Evolutionary conservation across 2,888 invertebrate genomes (phyloP).

Genomic region (Scelioninae gen. 2): DNA sequence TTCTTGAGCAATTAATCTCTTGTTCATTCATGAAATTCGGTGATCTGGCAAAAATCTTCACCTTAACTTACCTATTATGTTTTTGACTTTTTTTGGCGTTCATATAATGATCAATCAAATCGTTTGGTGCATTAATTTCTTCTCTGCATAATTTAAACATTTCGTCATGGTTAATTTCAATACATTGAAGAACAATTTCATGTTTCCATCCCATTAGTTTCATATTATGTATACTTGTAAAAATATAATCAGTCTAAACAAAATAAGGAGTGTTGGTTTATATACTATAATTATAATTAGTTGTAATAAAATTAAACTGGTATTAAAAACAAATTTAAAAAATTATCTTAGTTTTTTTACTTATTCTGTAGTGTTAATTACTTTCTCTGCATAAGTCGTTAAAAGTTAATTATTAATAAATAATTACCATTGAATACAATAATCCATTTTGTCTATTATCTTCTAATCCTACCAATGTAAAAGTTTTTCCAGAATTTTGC

Average conservation of each 20-base stretch:
- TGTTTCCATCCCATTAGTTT: conserved; percentile 6
- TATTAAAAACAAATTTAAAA: no score
- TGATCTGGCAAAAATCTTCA: neutral
- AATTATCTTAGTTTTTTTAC: no score
- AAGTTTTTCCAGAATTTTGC: conserved; percentile 20
- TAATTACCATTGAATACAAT: conserved; percentile 11
- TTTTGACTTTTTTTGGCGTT: conserved; percentile 1
- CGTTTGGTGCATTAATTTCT: neutral
- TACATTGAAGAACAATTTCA: neutral
- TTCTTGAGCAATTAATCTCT: no score
- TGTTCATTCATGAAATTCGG: no score
- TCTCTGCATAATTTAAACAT: neutral
- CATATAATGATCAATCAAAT: conserved; percentile 1
- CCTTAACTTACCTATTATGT: neutral
- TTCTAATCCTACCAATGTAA: conserved; percentile 16
- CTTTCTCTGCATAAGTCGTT: no score
- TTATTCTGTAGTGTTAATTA: no score
- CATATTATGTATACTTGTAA: neutral
- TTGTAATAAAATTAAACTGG: no score
- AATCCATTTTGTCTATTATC: neutral
- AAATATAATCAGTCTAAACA: conserved; percentile 21
- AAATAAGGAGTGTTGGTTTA: neutral
- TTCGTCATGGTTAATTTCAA: neutral
- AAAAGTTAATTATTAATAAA: no score
- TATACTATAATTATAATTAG: no score